phyloP scores from a whole-genome alignment of 2,888 invertebrate species.

The Ischnura elegans region DNA sequence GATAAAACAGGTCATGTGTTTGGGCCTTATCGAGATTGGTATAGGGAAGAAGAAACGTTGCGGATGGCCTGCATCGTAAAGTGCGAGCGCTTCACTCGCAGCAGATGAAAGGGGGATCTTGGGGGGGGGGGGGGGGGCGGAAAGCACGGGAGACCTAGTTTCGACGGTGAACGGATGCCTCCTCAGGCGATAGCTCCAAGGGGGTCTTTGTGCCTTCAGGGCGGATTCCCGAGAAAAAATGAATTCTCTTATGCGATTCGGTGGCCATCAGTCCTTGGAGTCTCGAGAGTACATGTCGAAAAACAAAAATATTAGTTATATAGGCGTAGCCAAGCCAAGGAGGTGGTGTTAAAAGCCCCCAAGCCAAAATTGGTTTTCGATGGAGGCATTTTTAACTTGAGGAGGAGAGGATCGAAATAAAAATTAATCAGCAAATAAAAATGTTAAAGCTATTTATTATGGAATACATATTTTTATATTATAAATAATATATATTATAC shows the following conservation, averaged over 20 bases:
- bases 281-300: not conserved
- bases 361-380: too few relatives aligned
- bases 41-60: not conserved
- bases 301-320: not conserved
- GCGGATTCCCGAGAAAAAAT: not conserved
- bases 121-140: not conserved
- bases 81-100: constrained; percentile 9
- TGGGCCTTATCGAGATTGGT: constrained; percentile 12
- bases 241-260: not conserved
- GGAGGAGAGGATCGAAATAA: too few relatives aligned
- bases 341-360: too few relatives aligned
- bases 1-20: constrained; percentile 31
- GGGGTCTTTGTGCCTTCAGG: not conserved
- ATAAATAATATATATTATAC: too few relatives aligned
- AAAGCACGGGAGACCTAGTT: not conserved
- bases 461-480: too few relatives aligned
- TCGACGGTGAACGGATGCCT: not conserved
- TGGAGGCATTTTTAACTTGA: too few relatives aligned
- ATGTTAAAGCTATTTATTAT: too few relatives aligned
- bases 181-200: not conserved
- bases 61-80: constrained; percentile 17
- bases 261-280: not conserved
- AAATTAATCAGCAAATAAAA: too few relatives aligned
- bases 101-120: constrained; percentile 2
- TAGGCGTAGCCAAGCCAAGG: too few relatives aligned